phyloP scores from a whole-genome alignment of 2,888 invertebrate species.

The Sminthurides aquaticus region DNA sequence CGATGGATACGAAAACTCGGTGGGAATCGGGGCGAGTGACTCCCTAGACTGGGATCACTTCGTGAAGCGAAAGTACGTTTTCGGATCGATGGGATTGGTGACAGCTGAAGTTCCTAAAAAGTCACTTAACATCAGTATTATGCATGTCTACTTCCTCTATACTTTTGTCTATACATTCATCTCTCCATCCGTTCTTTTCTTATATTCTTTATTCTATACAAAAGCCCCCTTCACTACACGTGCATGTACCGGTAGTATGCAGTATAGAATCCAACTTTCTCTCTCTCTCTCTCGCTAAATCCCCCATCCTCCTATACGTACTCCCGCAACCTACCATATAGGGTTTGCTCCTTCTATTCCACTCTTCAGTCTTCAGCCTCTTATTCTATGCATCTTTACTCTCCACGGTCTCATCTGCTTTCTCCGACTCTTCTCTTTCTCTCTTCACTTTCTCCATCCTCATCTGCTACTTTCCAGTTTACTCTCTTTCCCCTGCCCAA shows the following conservation, averaged over 20 bases:
- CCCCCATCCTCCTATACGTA: constrained; percentile 3
- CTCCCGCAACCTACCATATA: not conserved
- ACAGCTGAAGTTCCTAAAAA: constrained; percentile 64
- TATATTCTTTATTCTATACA: not conserved
- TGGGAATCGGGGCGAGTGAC: constrained; percentile 58
- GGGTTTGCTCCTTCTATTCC: not conserved
- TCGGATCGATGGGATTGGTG: constrained; percentile 71
- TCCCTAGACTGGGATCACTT: constrained; percentile 41
- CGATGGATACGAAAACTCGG: constrained; percentile 67
- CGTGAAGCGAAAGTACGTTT: constrained; percentile 51
- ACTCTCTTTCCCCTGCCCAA: not conserved
- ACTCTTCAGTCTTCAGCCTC: too few species aligned
- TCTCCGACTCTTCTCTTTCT: too few species aligned
- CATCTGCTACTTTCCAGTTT: constrained; percentile 1
- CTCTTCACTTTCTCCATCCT: too few species aligned
- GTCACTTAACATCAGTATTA: constrained; percentile 20
- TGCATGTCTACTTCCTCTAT: not conserved
- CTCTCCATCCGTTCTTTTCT: constrained; percentile 4
- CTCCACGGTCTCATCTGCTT: too few species aligned
- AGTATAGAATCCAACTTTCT: too few species aligned
- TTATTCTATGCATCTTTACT: too few species aligned
- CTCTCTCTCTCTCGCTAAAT: not conserved
- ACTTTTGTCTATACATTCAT: not conserved
- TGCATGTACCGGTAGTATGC: too few species aligned
- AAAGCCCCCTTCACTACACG: too few species aligned